phyloP scores from a whole-genome alignment of 2,888 invertebrate species.

The Rosalia funebris region DNA sequence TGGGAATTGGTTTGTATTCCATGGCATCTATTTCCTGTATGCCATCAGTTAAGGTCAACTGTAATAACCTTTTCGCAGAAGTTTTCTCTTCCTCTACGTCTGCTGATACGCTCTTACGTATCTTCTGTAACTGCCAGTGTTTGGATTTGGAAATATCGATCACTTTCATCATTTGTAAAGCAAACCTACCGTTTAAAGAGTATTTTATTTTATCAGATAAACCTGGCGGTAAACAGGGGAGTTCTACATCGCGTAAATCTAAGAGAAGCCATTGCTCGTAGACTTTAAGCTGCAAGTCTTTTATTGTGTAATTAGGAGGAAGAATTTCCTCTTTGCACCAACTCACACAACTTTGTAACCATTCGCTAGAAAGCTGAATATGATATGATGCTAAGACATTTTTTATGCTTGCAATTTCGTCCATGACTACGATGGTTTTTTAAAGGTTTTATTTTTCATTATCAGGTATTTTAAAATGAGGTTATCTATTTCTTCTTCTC shows the following conservation, averaged over 20 bases:
- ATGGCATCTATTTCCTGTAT: conserved; percentile 75
- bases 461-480: not conserved
- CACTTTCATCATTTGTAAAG: conserved; percentile 71
- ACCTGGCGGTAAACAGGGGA: conserved; percentile 70
- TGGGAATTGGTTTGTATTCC: conserved; percentile 74
- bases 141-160: conserved; percentile 71
- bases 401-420: conserved; percentile 41
- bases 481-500: not conserved
- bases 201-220: conserved; percentile 64
- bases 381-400: conserved; percentile 39
- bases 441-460: not conserved
- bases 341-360: conserved; percentile 66
- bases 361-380: conserved; percentile 47
- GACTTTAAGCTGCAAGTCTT: conserved; percentile 69
- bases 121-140: conserved; percentile 62
- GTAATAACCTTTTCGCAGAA: conserved; percentile 73
- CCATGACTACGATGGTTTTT: conserved; percentile 22
- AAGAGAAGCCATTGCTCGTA: conserved; percentile 75
- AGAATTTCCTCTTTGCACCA: conserved; percentile 66
- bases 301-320: conserved; percentile 59
- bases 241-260: conserved; percentile 73
- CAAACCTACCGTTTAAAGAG: conserved; percentile 67
- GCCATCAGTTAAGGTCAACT: conserved; percentile 80
- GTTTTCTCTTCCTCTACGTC: conserved; percentile 67
- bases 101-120: conserved; percentile 65